phyloP scores from a whole-genome alignment of 2,113 vertebrate species.

The Bos javanicus region DNA sequence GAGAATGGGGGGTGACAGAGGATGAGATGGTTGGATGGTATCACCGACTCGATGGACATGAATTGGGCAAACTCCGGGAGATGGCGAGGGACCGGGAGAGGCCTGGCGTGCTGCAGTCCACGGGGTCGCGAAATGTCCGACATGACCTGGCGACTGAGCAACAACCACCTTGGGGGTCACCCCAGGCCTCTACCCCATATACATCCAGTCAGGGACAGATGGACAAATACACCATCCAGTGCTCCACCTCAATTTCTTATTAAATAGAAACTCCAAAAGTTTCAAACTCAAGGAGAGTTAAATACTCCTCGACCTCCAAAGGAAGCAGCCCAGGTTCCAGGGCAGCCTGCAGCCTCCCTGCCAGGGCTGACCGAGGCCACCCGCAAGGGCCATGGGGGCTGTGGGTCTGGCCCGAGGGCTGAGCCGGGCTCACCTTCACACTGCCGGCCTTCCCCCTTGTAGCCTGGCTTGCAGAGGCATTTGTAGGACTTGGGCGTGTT shows the following conservation, averaged over 20 bases:
- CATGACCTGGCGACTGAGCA: background rate
- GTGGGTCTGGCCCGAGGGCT: constrained; percentile 47
- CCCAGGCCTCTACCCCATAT: constrained; percentile 29
- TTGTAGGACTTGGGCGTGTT: constrained; percentile 96
- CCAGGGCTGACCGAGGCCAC: background rate
- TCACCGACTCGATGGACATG: background rate
- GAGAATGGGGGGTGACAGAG: background rate
- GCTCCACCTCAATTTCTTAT: background rate
- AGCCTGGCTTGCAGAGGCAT: constrained; percentile 97
- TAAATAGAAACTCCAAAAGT: no score
- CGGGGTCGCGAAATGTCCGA: background rate
- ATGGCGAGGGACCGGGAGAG: background rate
- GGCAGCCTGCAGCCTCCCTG: background rate
- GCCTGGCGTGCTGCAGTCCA: background rate
- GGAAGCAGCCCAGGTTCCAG: rapidly evolving
- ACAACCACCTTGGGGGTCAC: background rate
- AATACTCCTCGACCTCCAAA: background rate
- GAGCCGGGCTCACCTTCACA: constrained; percentile 91
- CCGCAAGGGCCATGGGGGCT: constrained; percentile 57
- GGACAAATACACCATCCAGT: background rate
- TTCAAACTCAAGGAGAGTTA: background rate
- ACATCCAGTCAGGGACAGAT: background rate
- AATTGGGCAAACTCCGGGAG: background rate
- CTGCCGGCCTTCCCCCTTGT: constrained; percentile 94
- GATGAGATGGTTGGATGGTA: background rate